A percentile compares a stretch with the other conserved stretches of the same genome.
Evolutionary conservation across 1,140 invertebrate genomes (phyloP).

Genomic region (Meloidogyne hapla): DNA sequence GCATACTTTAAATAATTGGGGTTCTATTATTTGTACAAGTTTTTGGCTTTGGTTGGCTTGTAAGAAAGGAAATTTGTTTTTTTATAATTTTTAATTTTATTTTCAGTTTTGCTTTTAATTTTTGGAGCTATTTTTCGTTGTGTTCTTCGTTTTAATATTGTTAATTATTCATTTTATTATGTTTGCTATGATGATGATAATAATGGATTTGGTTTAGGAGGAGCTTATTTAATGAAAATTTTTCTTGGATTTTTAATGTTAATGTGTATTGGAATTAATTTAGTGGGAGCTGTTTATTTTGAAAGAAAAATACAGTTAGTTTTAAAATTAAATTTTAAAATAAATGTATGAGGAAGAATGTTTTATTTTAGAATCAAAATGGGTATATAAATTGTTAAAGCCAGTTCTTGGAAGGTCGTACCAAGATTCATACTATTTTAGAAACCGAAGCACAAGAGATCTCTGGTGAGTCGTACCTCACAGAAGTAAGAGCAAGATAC

Average conservation of each 20-base stretch:
- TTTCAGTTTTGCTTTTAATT: background rate
- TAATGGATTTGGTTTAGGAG: background rate
- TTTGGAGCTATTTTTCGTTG: conserved; percentile 1
- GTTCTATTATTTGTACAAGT: background rate
- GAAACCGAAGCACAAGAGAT: too few relatives aligned
- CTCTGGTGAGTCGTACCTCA: too few relatives aligned
- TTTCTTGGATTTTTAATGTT: background rate
- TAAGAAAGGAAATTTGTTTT: background rate
- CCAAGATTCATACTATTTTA: too few relatives aligned
- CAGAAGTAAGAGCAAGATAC: too few relatives aligned
- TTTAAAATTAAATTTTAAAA: background rate
- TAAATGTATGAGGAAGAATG: too few relatives aligned
- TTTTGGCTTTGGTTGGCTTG: background rate
- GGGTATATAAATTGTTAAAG: too few relatives aligned
- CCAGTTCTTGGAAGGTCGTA: too few relatives aligned
- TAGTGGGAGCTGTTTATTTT: background rate
- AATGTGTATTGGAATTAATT: background rate
- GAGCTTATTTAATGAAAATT: background rate
- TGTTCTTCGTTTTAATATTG: background rate
- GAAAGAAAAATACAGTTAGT: background rate
- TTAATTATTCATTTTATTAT: conserved; percentile 7
- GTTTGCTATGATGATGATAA: background rate
- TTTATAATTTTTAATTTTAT: background rate
- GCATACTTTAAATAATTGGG: background rate
- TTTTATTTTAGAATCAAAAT: too few relatives aligned